These are phyloP conservation scores for Gymnocheta viridis DNA, from an alignment of 2,888 invertebrate species.

Conservation along the genomic window DNA sequence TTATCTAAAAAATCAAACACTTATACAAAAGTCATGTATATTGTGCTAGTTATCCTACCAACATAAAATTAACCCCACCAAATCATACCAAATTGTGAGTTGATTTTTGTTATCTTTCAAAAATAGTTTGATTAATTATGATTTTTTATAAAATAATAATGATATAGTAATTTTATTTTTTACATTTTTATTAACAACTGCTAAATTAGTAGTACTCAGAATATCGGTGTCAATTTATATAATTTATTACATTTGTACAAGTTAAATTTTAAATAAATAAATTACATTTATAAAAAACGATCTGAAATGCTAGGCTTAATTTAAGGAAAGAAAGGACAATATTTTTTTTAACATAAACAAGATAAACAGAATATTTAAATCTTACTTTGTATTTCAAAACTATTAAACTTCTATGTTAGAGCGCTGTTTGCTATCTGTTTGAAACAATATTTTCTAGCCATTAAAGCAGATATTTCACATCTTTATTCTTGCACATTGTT, in stretches of 20 bases:
- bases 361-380: no score
- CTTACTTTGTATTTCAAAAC: no score
- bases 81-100: constrained; percentile 33
- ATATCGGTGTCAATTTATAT: not conserved
- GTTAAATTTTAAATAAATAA: not conserved
- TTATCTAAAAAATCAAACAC: constrained; percentile 44
- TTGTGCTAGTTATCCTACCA: constrained; percentile 52
- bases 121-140: constrained; percentile 16
- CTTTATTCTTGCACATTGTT: no score
- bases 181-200: constrained; percentile 7
- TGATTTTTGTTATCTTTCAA: constrained; percentile 34
- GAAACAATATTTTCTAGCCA: no score
- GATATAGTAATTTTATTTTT: no score
- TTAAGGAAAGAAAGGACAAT: no score
- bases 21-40: constrained; percentile 49
- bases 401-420: no score
- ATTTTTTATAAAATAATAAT: constrained; percentile 44
- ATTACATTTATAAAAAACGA: not conserved
- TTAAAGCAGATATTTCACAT: no score
- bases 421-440: no score
- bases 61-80: constrained; percentile 10
- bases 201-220: not conserved
- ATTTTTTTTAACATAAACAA: no score
- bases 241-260: not conserved
- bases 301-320: not conserved